Conservation (phyloP, 2,113 vertebrate genomes). For the Panurus biarmicus region DNA sequence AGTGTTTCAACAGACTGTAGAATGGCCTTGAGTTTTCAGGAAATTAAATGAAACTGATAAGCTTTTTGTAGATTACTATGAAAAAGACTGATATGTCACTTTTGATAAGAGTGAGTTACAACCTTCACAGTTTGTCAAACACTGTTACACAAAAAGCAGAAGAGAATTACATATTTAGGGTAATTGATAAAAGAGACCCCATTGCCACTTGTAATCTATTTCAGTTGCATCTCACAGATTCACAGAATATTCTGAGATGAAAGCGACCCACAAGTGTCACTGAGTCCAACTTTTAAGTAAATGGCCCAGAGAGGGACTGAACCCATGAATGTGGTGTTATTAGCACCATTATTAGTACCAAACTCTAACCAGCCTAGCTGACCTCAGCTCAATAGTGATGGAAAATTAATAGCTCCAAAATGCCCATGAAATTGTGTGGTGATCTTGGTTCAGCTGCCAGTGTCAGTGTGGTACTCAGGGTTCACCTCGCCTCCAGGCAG, state of each 20-base stretch:
- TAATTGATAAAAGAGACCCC: not conserved
- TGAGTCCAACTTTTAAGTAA: not conserved
- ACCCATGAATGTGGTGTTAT: not conserved
- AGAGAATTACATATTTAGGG: not conserved
- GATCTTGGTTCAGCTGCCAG: not conserved
- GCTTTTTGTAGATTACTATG: not conserved
- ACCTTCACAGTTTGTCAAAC: rapidly evolving
- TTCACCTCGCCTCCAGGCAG: not conserved
- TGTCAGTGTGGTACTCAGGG: not conserved
- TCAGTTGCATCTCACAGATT: not conserved
- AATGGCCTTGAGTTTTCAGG: not conserved
- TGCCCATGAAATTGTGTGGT: not conserved
- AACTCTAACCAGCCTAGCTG: not conserved
- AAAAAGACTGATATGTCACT: not conserved
- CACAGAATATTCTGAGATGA: not conserved
- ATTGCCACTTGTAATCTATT: not conserved
- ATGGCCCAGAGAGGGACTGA: not conserved
- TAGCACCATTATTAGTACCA: not conserved
- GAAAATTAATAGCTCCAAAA: not conserved
- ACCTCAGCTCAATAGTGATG: not conserved
- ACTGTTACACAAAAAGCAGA: not conserved
- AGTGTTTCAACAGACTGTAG: not conserved
- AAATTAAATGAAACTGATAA: not conserved
- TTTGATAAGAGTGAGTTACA: not conserved
- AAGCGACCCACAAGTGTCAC: not conserved